These are phyloP conservation scores for Tauraco hartlaubi DNA, from an alignment of 2,797 vertebrate species.

Conservation along the genomic window DNA sequence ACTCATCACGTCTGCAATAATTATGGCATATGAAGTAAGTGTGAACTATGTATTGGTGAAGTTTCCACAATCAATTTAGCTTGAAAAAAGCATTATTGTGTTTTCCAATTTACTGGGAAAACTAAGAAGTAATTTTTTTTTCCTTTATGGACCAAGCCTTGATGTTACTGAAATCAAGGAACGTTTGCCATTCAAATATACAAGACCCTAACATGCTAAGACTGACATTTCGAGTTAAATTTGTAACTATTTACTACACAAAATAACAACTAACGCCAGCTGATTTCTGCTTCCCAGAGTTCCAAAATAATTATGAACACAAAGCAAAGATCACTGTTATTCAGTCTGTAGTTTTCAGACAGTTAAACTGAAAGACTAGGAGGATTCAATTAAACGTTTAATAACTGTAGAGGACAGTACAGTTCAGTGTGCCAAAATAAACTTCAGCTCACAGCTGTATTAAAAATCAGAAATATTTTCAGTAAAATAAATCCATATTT, in stretches of 20 bases:
- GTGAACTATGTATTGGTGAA: background rate
- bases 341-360: background rate
- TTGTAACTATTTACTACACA: background rate
- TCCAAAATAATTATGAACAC: background rate
- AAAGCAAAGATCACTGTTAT: background rate
- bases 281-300: background rate
- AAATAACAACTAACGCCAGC: background rate
- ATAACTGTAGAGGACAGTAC: background rate
- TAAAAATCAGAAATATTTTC: conserved; percentile 31
- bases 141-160: background rate
- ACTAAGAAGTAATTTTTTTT: background rate
- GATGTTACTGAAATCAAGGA: background rate
- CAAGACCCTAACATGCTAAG: background rate
- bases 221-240: background rate
- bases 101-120: background rate
- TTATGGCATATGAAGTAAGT: background rate
- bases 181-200: background rate
- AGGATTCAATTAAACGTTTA: conserved; percentile 37
- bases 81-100: background rate
- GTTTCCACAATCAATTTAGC: background rate
- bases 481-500: conserved; percentile 56
- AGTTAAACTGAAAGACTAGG: background rate
- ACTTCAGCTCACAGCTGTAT: conserved; percentile 30
- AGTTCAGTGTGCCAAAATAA: conserved; percentile 31
- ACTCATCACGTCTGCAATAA: background rate